Evolutionary conservation across 2,888 invertebrate species (phyloP), one percentile per base, ranked within the genome.

Genomic region (Synanthedon formicaeformis): DNA sequence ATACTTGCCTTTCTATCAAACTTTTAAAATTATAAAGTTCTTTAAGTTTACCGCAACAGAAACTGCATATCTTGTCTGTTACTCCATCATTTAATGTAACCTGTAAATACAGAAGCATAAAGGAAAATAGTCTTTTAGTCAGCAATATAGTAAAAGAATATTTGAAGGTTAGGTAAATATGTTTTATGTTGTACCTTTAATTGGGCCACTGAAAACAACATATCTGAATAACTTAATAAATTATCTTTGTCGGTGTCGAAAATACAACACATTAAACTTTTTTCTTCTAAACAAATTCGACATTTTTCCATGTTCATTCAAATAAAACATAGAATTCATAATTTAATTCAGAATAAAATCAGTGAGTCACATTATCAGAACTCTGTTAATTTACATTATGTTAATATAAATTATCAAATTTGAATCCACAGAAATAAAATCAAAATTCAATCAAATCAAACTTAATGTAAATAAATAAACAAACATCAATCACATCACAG

Each of bases 41-140:
- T 57, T 41, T 61, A 2, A 77, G 69, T 63, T 69, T 78, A 59
- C 66, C 64, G 53, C 81, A 71, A 61, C 89, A 89, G 55, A 54
- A 58, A 10, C 70, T 62, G 63, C 81, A 81, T 57, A 80, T 66
- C 59, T 67, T 61, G 55, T 70, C 60, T 40, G 62, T 59, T 11
- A 61, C 57, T 52, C 56, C 60, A 57, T 67, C 61, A 16, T 60
- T 53, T 53, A 58, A 59, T 11, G 51, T 51, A 50, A 77, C 62
- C 77, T 79, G 61, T 16, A 23, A 23, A 23, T 23, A 60, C 62
- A 52, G 55, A 54, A 52, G 55, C 23, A 5, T 23, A 23, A 3
- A 23, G 23, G 23, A 23, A 23, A 23, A 23, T 23, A 23, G 23
- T 23, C 1, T 23, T n/a, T 53, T 4, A 34, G 34, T 10, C 10